Percentiles rank a stretch among this genome's conserved stretches.
Conservation (phyloP, 1,140 invertebrate genomes). For the Triops longicaudatus region DNA sequence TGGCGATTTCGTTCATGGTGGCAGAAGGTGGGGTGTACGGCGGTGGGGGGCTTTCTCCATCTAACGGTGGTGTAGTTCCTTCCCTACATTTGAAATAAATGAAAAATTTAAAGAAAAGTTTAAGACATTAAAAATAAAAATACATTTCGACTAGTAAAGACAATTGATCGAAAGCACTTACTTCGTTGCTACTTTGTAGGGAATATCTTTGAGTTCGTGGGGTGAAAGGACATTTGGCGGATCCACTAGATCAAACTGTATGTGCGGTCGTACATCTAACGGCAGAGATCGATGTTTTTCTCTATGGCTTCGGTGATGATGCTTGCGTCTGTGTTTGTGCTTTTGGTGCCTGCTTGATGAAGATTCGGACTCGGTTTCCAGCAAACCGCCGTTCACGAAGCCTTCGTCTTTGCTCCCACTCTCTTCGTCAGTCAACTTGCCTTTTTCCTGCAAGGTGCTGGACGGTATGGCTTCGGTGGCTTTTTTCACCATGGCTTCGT, state of each 20-base stretch:
- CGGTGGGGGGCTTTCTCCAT: conserved; percentile 38
- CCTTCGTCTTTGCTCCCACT: conserved; percentile 15
- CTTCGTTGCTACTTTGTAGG: conserved; percentile 70
- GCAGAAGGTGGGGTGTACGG: conserved; percentile 36
- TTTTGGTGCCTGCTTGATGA: conserved; percentile 44
- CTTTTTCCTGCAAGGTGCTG: neutral
- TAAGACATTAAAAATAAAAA: conserved; percentile 8
- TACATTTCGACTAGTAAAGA: neutral
- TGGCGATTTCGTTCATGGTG: conserved; percentile 30
- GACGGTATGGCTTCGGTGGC: conserved; percentile 8
- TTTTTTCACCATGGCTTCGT: conserved; percentile 48
- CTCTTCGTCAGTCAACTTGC: conserved; percentile 18
- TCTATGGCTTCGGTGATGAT: conserved; percentile 28
- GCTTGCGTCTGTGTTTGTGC: conserved; percentile 48
- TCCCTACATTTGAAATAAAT: no score
- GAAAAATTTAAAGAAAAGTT: no score
- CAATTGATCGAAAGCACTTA: conserved; percentile 13
- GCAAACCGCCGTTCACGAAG: conserved; percentile 19
- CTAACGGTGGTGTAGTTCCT: conserved; percentile 33
- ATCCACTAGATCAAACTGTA: conserved; percentile 82
- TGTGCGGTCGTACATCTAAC: conserved; percentile 60
- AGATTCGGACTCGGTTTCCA: conserved; percentile 46
- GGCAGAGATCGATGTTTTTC: conserved; percentile 56
- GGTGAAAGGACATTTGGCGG: conserved; percentile 81
- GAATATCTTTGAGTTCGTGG: conserved; percentile 78